Evolutionary conservation across 2,888 invertebrate species (phyloP).

Genomic region (Folsomia candida): DNA sequence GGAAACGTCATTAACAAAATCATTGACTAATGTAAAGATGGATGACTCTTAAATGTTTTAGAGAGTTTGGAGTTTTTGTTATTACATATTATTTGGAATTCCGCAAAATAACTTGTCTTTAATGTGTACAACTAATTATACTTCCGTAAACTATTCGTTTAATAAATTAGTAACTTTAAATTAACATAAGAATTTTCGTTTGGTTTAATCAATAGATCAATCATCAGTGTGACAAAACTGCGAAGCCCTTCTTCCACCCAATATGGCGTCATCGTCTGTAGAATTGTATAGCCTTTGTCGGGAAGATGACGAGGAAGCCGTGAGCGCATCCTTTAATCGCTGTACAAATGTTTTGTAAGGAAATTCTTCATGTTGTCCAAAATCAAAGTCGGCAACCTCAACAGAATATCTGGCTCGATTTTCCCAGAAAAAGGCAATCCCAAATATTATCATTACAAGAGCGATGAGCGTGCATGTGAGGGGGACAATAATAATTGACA

Average conservation of each 20-base stretch:
- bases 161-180: background rate
- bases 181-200: background rate
- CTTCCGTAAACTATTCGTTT: background rate
- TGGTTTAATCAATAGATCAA: no score
- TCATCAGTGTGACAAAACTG: no score
- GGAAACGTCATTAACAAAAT: slow-evolving; percentile 8
- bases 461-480: slow-evolving; percentile 78
- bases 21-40: slow-evolving; percentile 8
- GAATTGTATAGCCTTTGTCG: slow-evolving; percentile 29
- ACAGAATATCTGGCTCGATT: slow-evolving; percentile 63
- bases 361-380: slow-evolving; percentile 75
- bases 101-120: background rate
- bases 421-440: slow-evolving; percentile 72
- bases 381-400: slow-evolving; percentile 88
- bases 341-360: slow-evolving; percentile 85
- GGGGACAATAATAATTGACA: slow-evolving; percentile 85
- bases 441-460: slow-evolving; percentile 78
- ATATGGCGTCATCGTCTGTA: slow-evolving; percentile 34
- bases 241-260: slow-evolving; percentile 24
- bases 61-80: background rate
- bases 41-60: background rate
- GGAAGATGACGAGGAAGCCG: slow-evolving; percentile 24
- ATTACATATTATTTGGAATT: background rate
- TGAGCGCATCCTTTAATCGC: slow-evolving; percentile 73
- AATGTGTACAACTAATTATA: no score